phyloP scores from a whole-genome alignment of 2,113 vertebrate species.

The Harpagus bidentatus region DNA sequence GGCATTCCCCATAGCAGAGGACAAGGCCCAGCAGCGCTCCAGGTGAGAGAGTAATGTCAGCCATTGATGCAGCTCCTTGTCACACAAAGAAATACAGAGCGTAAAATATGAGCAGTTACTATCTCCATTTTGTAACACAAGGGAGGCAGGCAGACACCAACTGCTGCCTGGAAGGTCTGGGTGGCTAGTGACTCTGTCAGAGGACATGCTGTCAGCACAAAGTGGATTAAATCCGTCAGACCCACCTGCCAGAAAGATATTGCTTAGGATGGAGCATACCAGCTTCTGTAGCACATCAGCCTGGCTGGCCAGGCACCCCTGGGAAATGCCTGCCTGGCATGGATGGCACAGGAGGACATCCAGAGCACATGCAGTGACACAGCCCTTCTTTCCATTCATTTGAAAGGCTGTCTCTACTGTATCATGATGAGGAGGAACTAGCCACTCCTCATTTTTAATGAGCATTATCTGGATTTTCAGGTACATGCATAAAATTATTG shows the following conservation, averaged over 20 bases:
- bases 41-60: neutral
- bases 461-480: neutral
- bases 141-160: neutral
- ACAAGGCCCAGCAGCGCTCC: neutral
- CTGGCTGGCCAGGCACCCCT: neutral
- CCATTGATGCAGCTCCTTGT: neutral
- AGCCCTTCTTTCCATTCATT: neutral
- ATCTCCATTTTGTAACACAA: neutral
- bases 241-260: neutral
- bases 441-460: neutral
- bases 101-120: neutral
- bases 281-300: neutral
- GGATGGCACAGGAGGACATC: neutral
- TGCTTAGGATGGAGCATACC: neutral
- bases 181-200: neutral
- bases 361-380: fast-evolving
- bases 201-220: neutral
- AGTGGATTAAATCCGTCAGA: neutral
- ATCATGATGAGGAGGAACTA: neutral
- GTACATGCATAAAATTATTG: neutral
- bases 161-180: neutral
- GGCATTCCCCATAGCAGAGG: neutral
- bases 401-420: neutral
- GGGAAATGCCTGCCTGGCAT: neutral
- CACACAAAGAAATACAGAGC: neutral